Percentiles rank a stretch among this genome's conserved stretches.
Conservation (phyloP, 2,113 vertebrate genomes). For the Syngnathus scovelli region DNA sequence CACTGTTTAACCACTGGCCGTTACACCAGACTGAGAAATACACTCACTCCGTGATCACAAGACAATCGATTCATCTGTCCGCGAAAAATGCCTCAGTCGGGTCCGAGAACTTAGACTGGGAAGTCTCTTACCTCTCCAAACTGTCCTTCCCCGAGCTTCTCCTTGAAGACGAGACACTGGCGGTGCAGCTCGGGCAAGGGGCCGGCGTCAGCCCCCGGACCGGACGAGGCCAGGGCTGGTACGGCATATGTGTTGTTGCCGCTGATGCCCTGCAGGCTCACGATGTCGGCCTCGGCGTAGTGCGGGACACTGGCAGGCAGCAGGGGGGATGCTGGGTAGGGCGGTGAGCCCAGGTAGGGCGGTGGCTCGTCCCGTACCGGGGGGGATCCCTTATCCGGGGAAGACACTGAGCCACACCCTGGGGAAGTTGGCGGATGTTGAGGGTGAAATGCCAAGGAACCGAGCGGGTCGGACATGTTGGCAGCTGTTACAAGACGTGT, state of each 20-base stretch:
- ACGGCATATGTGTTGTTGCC: conserved; percentile 91
- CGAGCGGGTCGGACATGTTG: not conserved
- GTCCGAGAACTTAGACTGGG: too few species aligned
- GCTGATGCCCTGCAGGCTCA: conserved; percentile 86
- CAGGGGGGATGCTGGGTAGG: conserved; percentile 68
- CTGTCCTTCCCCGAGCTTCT: conserved; percentile 91
- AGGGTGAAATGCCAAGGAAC: conserved; percentile 9
- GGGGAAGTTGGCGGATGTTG: conserved; percentile 20
- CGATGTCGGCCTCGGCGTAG: conserved; percentile 89
- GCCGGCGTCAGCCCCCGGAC: conserved; percentile 71
- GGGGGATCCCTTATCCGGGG: conserved; percentile 70
- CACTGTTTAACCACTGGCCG: conserved; percentile 10
- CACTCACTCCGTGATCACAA: not conserved
- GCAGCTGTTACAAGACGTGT: not conserved
- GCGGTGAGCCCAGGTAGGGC: conserved; percentile 73
- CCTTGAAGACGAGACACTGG: conserved; percentile 83
- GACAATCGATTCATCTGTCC: too few species aligned
- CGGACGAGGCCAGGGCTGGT: conserved; percentile 74
- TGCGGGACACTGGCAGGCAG: conserved; percentile 82
- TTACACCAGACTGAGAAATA: not conserved
- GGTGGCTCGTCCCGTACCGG: conserved; percentile 63
- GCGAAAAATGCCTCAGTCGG: too few species aligned
- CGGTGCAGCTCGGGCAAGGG: conserved; percentile 82
- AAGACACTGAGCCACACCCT: conserved; percentile 78
- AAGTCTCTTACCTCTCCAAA: conserved; percentile 80